These are phyloP conservation scores for Sebastolobus alascanus DNA, from an alignment of 2,797 vertebrate species.

Conservation along the genomic window DNA sequence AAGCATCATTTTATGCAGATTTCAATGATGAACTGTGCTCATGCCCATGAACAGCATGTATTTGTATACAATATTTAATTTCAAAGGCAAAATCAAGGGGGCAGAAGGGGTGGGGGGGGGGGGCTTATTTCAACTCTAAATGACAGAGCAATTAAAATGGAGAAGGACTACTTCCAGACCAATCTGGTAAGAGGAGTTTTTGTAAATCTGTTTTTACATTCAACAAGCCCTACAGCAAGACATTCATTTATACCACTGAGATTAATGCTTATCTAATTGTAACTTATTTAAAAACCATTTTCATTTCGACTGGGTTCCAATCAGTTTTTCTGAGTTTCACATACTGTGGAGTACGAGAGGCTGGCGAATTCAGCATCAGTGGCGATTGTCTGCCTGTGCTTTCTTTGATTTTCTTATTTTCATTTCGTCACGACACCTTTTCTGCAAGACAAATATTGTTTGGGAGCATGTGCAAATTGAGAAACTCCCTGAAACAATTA, in stretches of 20 bases:
- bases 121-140: conserved; percentile 84
- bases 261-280: conserved; percentile 94
- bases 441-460: conserved; percentile 32
- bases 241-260: conserved; percentile 91
- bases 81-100: conserved; percentile 85
- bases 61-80: conserved; percentile 86
- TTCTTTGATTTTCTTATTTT: conserved; percentile 14
- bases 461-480: conserved; percentile 27
- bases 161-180: conserved; percentile 85
- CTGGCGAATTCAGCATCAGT: conserved; percentile 63
- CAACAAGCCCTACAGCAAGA: conserved; percentile 91
- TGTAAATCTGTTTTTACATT: conserved; percentile 92
- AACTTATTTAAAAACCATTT: conserved; percentile 94
- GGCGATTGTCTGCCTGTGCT: conserved; percentile 47
- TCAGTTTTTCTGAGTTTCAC: conserved; percentile 84
- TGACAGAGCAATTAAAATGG: conserved; percentile 89
- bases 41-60: conserved; percentile 80
- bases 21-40: conserved; percentile 77
- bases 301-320: conserved; percentile 88
- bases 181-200: conserved; percentile 89
- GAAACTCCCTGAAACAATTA: conserved; percentile 54
- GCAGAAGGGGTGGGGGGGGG: conserved; percentile 59
- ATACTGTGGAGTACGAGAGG: conserved; percentile 64
- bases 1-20: conserved; percentile 85
- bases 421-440: conserved; percentile 31